Evolutionary conservation across 2,113 vertebrate species (phyloP).

Genomic region (Ctenomys sociabilis): DNA sequence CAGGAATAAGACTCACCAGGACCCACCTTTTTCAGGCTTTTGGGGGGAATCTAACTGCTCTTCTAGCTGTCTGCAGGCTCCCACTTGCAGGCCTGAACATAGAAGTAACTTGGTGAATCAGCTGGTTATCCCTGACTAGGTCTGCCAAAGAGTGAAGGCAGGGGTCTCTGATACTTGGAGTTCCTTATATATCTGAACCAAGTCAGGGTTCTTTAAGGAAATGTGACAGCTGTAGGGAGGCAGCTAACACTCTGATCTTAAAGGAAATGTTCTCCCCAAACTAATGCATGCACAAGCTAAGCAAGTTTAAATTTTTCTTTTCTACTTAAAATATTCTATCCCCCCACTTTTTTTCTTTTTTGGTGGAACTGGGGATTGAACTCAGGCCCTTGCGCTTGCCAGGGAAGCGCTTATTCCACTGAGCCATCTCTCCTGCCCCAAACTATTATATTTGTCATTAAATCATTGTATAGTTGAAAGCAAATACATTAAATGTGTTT

Average conservation of each 20-base stretch:
- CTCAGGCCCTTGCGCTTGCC: too few relatives aligned
- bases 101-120: background rate
- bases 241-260: background rate
- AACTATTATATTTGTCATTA: slow-evolving; percentile 52
- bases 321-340: background rate
- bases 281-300: background rate
- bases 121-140: background rate
- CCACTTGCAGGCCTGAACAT: background rate
- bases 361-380: too few relatives aligned
- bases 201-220: slow-evolving; percentile 13
- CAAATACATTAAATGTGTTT: slow-evolving; percentile 16
- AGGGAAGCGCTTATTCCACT: too few relatives aligned
- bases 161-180: background rate
- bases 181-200: background rate
- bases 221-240: background rate
- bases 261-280: background rate
- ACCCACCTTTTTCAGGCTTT: background rate
- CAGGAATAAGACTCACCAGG: background rate
- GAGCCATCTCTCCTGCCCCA: too few relatives aligned
- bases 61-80: background rate
- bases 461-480: background rate
- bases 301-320: background rate
- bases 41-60: background rate
- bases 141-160: background rate
- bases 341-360: too few relatives aligned